Evolutionary conservation across 2,113 vertebrate genomes (phyloP).

Genomic region (Antechinus flavipes): DNA sequence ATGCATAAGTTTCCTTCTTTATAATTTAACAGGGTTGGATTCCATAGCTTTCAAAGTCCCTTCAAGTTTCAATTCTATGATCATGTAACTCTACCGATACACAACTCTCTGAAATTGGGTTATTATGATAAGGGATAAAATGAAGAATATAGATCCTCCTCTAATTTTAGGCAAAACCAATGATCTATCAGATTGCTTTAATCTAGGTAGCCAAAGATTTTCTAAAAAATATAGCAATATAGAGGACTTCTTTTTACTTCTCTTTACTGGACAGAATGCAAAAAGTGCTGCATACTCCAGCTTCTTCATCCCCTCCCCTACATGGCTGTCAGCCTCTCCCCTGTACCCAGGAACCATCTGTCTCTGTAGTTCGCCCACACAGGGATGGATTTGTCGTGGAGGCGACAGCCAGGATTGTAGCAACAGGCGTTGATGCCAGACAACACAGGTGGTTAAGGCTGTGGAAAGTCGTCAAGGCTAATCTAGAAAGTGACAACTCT

Average conservation of each 20-base stretch:
- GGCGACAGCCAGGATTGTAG: slow-evolving; percentile 50
- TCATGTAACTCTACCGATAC: neutral
- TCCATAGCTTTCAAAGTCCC: neutral
- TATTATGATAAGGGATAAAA: neutral
- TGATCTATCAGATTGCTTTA: slow-evolving; percentile 2
- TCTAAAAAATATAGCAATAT: neutral
- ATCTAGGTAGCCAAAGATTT: neutral
- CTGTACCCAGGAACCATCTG: slow-evolving; percentile 73
- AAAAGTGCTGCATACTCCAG: neutral
- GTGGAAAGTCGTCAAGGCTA: slow-evolving; percentile 61
- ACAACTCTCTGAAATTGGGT: neutral
- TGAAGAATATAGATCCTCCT: neutral
- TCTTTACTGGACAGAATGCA: neutral
- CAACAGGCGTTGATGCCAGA: slow-evolving; percentile 67
- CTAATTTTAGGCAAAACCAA: neutral
- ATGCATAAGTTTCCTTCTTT: neutral
- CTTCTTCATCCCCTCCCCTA: slow-evolving; percentile 12
- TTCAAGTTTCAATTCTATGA: neutral
- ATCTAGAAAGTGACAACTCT: neutral
- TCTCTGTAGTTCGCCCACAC: slow-evolving; percentile 70
- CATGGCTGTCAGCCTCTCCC: slow-evolving; percentile 56
- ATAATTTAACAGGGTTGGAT: neutral
- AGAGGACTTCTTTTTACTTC: neutral
- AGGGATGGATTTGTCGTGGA: slow-evolving; percentile 55
- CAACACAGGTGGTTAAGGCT: slow-evolving; percentile 65